Conservation (phyloP, 2,888 invertebrate species). For the Pristionchus mayeri region DNA sequence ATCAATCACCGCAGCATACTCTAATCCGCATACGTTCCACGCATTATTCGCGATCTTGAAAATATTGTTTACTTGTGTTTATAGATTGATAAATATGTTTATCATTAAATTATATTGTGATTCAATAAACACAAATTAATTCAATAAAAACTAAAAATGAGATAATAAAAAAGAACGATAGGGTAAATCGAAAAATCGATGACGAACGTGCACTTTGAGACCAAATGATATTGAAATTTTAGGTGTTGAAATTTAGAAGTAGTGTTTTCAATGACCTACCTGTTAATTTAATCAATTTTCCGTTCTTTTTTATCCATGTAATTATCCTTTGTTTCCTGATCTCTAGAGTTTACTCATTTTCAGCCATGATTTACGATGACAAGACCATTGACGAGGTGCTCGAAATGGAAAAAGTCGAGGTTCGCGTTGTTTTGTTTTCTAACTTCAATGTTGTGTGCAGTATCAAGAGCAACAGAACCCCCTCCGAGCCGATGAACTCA, state of each 20-base stretch:
- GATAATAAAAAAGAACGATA: background rate
- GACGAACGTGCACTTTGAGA: background rate
- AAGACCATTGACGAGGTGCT: slow-evolving; percentile 23
- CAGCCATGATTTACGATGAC: no score
- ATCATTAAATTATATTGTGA: no score
- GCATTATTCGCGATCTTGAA: background rate
- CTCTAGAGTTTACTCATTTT: no score
- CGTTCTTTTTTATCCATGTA: no score
- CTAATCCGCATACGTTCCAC: background rate
- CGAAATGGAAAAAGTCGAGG: slow-evolving; percentile 24
- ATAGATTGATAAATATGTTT: no score
- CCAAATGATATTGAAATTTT: no score
- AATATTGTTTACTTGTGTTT: no score
- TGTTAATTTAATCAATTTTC: no score
- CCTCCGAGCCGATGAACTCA: background rate
- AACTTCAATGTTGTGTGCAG: background rate
- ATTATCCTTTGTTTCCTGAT: no score
- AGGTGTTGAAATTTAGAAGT: no score
- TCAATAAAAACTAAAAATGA: background rate
- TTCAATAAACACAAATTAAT: no score
- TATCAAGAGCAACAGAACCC: background rate
- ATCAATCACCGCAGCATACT: background rate
- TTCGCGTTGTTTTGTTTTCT: background rate
- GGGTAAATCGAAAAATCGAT: background rate
- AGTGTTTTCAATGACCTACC: no score